These are phyloP conservation scores for Characodon lateralis DNA, from an alignment of 2,797 vertebrate species.

Conservation along the genomic window DNA sequence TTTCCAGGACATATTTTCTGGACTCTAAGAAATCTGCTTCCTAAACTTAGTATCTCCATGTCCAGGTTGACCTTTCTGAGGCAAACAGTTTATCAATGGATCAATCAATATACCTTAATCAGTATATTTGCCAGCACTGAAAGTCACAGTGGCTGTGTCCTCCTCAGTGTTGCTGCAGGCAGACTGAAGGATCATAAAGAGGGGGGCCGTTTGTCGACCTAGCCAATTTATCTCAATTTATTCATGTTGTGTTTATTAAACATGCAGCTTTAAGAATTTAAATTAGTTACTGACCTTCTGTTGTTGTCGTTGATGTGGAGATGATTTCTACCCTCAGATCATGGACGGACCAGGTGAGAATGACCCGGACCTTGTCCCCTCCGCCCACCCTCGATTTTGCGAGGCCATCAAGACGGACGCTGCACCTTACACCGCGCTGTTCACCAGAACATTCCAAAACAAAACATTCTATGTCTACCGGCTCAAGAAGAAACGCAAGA, in stretches of 20 bases:
- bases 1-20: neutral
- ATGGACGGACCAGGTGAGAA: conserved; percentile 94
- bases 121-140: conserved; percentile 5
- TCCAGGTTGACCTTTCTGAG: conserved; percentile 3
- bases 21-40: neutral
- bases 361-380: conserved; percentile 84
- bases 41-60: neutral
- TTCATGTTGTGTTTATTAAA: neutral
- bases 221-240: neutral
- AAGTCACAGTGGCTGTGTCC: conserved; percentile 6
- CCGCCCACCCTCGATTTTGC: conserved; percentile 90
- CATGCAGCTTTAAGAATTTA: no score
- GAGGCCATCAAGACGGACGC: conserved; percentile 88
- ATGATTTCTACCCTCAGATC: conserved; percentile 75
- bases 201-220: conserved; percentile 3
- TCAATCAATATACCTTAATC: conserved; percentile 11
- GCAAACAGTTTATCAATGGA: conserved; percentile 4
- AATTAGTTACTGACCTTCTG: no score
- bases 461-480: conserved; percentile 96
- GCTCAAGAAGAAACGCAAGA: conserved; percentile 81
- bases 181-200: conserved; percentile 17
- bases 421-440: conserved; percentile 80
- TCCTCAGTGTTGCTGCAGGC: conserved; percentile 3
- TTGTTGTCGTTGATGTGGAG: neutral
- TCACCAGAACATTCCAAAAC: conserved; percentile 91